Evolutionary conservation across 2,113 vertebrate genomes (phyloP), one percentile per base, ranked within the genome.

Genomic region (Picathartes gymnocephalus): DNA sequence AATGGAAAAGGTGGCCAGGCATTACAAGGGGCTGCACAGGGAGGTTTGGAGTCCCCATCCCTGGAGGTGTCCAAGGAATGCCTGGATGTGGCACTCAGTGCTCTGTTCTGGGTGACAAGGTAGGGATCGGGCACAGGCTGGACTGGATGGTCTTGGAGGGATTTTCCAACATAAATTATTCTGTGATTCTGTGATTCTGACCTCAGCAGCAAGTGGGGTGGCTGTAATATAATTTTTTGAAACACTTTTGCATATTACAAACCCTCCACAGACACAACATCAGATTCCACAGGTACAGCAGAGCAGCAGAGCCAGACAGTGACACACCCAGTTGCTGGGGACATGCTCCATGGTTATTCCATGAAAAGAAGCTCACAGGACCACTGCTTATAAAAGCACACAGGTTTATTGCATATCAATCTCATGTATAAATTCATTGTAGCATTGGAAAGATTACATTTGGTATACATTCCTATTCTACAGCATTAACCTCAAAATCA

Each of bases 341-440:
- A 2, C 0, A 0, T 15, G 20, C 31, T 57, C 61, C 18, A 2
- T 12, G 14, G 9, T 7, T 42, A 35, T 21, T 21, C 39, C 71
- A 89, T 56, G 83, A n/a, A 96, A 95, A 68, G 97, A 97, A 96
- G 94, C 61, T 88, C 87, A 42, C 28, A 9, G 69, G 91, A 86
- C 88, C 95, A 40, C 37, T 57, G 90, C 96, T 96, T 98, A 98
- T 98, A 99, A 99, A 99, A 99, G 99, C 99, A 99, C 99, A 99
- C 99, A 98, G 98, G 98, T 99, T 99, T 99, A 99, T 99, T 99
- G 99, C 99, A 99, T 99, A 99, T 99, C 99, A 99, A 99, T 99
- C 99, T 99, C 98, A 99, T 98, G 99, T 99, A 99, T 99, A 99
- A 99, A 99, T 98, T 99, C 99, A 98, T 99, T 96, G 99, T 99